These are phyloP conservation scores for Aquatica leii DNA, from an alignment of 2,888 invertebrate genomes.

Conservation along the genomic window DNA sequence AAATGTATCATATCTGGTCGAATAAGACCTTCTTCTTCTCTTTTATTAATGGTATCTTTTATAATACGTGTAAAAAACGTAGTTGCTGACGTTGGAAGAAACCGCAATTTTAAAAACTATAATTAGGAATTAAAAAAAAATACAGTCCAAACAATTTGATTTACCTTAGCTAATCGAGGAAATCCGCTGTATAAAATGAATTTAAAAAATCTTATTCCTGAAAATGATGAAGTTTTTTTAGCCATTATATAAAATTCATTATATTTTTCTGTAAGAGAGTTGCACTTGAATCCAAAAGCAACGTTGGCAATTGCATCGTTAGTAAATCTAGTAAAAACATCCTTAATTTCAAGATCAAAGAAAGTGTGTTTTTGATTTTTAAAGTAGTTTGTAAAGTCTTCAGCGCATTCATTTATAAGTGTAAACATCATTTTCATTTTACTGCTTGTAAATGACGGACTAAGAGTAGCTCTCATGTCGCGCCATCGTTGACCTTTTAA, in stretches of 20 bases:
- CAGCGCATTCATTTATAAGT: constrained; percentile 46
- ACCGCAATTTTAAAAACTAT: background rate
- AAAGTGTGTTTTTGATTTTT: constrained; percentile 38
- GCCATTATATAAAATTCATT: constrained; percentile 67
- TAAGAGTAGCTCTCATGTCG: constrained; percentile 59
- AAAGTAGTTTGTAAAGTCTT: constrained; percentile 45
- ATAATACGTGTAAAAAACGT: constrained; percentile 8
- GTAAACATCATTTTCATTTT: constrained; percentile 55
- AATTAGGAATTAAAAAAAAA: background rate
- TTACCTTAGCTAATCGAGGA: background rate
- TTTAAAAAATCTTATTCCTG: constrained; percentile 20
- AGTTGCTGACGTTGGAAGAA: background rate
- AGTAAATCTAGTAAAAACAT: constrained; percentile 61
- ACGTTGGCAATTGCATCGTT: constrained; percentile 68
- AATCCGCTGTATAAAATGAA: background rate
- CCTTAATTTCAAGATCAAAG: constrained; percentile 58
- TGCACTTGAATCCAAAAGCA: constrained; percentile 63
- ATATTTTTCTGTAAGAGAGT: constrained; percentile 63
- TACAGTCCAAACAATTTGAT: background rate
- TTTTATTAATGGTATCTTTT: background rate
- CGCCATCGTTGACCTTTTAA: constrained; percentile 49
- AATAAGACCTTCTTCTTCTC: constrained; percentile 13
- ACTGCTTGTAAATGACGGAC: constrained; percentile 54
- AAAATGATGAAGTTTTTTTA: constrained; percentile 56
- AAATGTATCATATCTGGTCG: too few species aligned